Evolutionary conservation across 1,140 invertebrate species (phyloP).

Genomic region (Steinernema khuongi): DNA sequence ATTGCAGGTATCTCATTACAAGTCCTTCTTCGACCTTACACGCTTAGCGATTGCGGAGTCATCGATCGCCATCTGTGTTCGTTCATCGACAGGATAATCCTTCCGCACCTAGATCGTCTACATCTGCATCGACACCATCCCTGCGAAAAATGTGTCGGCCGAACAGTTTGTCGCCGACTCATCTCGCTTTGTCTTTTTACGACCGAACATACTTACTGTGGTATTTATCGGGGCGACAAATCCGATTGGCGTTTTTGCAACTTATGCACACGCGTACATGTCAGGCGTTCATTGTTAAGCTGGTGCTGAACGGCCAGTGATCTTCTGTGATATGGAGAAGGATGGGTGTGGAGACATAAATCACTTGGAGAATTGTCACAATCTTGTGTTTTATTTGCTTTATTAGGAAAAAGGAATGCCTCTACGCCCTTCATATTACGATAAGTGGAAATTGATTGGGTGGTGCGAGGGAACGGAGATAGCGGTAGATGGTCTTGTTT

Average conservation of each 20-base stretch:
- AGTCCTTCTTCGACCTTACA: too few species aligned
- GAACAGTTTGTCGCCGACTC: too few species aligned
- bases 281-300: neutral
- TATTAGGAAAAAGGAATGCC: neutral
- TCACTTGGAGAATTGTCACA: neutral
- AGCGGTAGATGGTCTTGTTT: neutral
- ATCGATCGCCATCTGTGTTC: too few species aligned
- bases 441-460: neutral
- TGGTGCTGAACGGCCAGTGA: neutral
- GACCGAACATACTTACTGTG: neutral
- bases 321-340: neutral
- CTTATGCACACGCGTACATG: neutral
- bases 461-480: too few species aligned
- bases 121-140: neutral
- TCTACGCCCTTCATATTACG: neutral
- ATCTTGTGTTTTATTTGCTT: neutral
- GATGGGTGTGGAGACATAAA: neutral
- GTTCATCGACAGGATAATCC: too few species aligned
- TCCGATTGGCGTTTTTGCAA: neutral
- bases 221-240: neutral
- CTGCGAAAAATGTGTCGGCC: too few species aligned
- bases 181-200: neutral
- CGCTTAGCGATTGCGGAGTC: too few species aligned
- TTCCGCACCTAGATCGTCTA: neutral
- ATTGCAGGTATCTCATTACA: too few species aligned